Evolutionary conservation across 2,888 invertebrate species (phyloP), one percentile per base, ranked within the genome.

Genomic region (Pyrgus malvae): DNA sequence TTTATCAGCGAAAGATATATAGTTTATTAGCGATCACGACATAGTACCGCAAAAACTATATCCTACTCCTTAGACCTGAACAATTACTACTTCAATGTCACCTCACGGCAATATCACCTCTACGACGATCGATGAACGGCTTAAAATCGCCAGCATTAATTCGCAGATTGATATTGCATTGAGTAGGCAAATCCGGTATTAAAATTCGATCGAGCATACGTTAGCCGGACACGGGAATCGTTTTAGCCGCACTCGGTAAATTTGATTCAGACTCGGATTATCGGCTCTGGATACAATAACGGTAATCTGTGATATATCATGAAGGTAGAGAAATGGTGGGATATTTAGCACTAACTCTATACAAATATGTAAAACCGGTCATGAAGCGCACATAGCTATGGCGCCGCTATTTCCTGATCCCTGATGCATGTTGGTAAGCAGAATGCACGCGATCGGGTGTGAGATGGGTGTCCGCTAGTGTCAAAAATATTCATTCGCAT

Each of bases 141-240:
- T 74, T 70, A 76, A 71, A 75, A 63, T 78, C 67, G 71, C 65
- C 61, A 60, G 71, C 63, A 58, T 62, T 66, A 64, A 66, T 63
- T 56, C 68, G 61, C 63, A 68, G 62, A 68, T 68, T 69, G 72
- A 77, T 78, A 80, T 75, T 75, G 72, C 72, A 75, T 60, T 73
- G 72, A 75, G 73, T 74, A 78, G 72, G 74, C 74, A 80, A 83
- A 85, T 79, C 79, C 72, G 65, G 84, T 80, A 85, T 88, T 85
- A 81, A 85, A 84, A 84, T 76, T 76, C 80, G 77, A 80, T 82
- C 73, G 80, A 74, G 78, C 86, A 77, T 81, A 77, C 77, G 74
- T 83, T 84, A 86, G 84, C 84, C 79, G 65, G 66, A 89, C 88
- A 89, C 42, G 83, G 67, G 74, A 88, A 86, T 69, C 80, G 81